Evolutionary conservation across 2,113 vertebrate genomes (phyloP), one percentile per base, ranked within the genome.

Genomic region (Tachycineta bicolor): DNA sequence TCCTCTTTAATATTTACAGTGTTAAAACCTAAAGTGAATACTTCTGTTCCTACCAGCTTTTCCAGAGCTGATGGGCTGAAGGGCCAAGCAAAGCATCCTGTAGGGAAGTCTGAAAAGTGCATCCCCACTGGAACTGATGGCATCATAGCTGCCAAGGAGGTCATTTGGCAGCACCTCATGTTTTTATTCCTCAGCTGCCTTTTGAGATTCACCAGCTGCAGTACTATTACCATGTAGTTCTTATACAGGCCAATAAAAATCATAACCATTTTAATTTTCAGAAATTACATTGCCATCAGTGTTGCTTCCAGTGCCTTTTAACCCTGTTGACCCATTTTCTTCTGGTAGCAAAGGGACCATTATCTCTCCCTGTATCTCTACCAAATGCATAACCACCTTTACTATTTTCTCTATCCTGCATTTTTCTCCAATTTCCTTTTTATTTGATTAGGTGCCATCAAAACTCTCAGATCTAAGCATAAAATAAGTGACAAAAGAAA

Each of bases 201-300:
- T 96, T 89, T 78, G 73, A 84, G 62, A 92, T 89, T 93, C 60
- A 92, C 86, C 92, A 95, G 73, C 86, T 95, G 93, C 88, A 71
- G 64, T 58, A 59, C 78, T 81, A 84, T 95, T 89, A 82, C 29
- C 56, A 68, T 53, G 46, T 64, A 78, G 82, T 79, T 90, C 65
- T 89, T 94, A 62, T 90, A 81, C n/a, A 62, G 56, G 58, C 60
- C 64, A 90, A 87, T 93, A 76, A 93, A 93, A 94, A 78, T 87
- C 83, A 83, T 87, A 93, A 79, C 44, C 60, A 90, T 92, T 94
- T 96, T 95, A 49, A 95, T 91, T 96, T 95, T 75, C 92, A 79
- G 86, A 89, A 92, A 95, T 93, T 90, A 84, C 56, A 79, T 60
- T 89, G 80, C 69, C 46, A 84, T 92, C 65, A 89, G 26, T 33